phyloP scores from a whole-genome alignment of 2,113 vertebrate genomes.

The Cephalopholis sonnerati region DNA sequence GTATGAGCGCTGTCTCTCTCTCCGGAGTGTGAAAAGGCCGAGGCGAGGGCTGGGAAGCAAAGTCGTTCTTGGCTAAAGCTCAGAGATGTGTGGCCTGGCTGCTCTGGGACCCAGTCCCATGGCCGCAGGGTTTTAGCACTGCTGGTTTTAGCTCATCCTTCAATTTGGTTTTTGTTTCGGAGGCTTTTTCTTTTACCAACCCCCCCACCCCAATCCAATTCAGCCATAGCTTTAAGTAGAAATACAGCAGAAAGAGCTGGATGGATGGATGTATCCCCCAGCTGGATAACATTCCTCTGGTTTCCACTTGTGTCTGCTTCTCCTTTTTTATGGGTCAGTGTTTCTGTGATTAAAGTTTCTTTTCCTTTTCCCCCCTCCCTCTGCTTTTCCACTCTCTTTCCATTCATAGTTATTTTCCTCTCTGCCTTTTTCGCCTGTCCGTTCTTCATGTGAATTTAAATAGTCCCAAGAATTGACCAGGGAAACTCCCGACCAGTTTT shows the following conservation, averaged over 20 bases:
- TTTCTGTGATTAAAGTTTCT: slow-evolving; percentile 84
- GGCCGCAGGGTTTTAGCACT: slow-evolving; percentile 67
- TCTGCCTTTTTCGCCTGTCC: slow-evolving; percentile 44
- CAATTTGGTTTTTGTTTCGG: slow-evolving; percentile 77
- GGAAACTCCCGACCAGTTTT: slow-evolving; percentile 64
- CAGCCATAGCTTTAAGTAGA: slow-evolving; percentile 77
- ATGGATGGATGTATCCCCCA: slow-evolving; percentile 81
- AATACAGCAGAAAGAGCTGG: slow-evolving; percentile 79
- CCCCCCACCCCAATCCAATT: slow-evolving; percentile 54
- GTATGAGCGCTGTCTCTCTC: slow-evolving; percentile 46
- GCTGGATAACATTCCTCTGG: slow-evolving; percentile 82
- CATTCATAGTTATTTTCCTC: slow-evolving; percentile 78
- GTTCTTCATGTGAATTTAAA: slow-evolving; percentile 72
- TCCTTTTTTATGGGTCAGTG: slow-evolving; percentile 82
- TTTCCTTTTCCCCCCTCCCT: slow-evolving; percentile 58
- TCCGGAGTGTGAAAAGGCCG: slow-evolving; percentile 54
- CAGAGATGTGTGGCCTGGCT: slow-evolving; percentile 66
- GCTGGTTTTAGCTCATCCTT: slow-evolving; percentile 81
- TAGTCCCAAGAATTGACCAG: slow-evolving; percentile 46
- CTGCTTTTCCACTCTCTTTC: slow-evolving; percentile 74
- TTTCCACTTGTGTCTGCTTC: slow-evolving; percentile 85
- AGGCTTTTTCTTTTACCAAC: slow-evolving; percentile 43
- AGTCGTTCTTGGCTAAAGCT: slow-evolving; percentile 56
- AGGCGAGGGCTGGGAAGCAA: slow-evolving; percentile 36
- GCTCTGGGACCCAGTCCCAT: slow-evolving; percentile 49